Evolutionary conservation across 1,140 invertebrate genomes (phyloP).

Genomic region (Drosophila athabasca): DNA sequence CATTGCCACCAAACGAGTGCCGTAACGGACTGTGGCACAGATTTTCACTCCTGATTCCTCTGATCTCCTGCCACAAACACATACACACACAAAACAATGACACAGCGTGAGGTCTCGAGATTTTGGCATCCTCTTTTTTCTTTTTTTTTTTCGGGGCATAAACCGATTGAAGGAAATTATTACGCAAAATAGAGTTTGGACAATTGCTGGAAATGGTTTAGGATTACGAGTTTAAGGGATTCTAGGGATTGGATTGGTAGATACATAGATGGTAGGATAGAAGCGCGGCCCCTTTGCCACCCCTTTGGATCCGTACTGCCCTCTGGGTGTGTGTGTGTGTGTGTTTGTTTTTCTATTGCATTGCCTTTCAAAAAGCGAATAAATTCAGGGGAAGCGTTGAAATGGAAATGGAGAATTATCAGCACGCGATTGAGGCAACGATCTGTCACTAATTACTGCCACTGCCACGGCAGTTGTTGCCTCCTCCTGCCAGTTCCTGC

Average conservation of each 20-base stretch:
- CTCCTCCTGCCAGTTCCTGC: too few relatives aligned
- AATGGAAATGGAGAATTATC: constrained; percentile 65
- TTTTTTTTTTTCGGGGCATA: constrained; percentile 30
- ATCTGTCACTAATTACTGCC: constrained; percentile 79
- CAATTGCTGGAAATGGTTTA: constrained; percentile 33
- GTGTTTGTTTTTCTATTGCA: background rate
- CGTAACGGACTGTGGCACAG: constrained; percentile 12
- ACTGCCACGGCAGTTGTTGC: constrained; percentile 17
- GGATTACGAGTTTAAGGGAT: constrained; percentile 5
- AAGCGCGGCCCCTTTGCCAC: background rate
- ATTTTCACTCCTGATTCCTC: constrained; percentile 32
- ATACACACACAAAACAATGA: constrained; percentile 47
- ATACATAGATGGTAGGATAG: background rate
- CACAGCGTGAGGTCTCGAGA: constrained; percentile 59
- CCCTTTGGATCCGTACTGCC: background rate
- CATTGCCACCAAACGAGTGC: background rate
- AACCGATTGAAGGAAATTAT: constrained; percentile 72
- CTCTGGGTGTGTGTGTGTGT: background rate
- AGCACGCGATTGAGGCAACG: constrained; percentile 77
- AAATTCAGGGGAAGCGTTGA: constrained; percentile 66
- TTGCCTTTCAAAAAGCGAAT: constrained; percentile 38
- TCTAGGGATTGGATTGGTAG: background rate
- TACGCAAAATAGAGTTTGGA: constrained; percentile 72
- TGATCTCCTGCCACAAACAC: constrained; percentile 35
- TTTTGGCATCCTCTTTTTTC: background rate